Base-by-base conservation (phyloP, 2,113 vertebrate species). In the Calyptommatus sinebrachiatus region DNA sequence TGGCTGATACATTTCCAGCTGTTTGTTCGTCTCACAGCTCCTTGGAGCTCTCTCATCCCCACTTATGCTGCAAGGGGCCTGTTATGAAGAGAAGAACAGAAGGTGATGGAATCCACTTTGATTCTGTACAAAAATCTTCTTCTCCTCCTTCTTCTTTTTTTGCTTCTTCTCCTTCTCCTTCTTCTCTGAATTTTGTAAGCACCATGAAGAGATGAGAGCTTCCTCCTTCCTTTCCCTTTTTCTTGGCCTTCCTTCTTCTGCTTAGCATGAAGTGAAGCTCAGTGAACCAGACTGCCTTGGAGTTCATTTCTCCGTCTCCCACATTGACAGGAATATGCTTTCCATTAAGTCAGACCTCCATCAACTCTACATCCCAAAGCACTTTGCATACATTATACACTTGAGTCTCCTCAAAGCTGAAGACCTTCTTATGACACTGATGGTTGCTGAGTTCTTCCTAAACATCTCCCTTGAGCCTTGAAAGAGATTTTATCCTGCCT, bases 321-420 rank as follows among this genome's bases (percentile, higher is more conserved):
- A 69, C 61, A 81, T 69, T 69, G 72, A 69, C 50, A 75, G 53
- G 60, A 45, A 63, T 65, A 72, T 10, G 14, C 31, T 69, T 62
- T 69, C 79, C 41, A 75, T 62, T 69, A 75, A 81, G 65, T 68
- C 57, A 81, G 35, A 61, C 50, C 65, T 81, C 61, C 48, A 45
- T 75, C 73, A 81, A 45, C 31, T 75, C 50, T 18, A 48, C 22
- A 20, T 69, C 65, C 72, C 79, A 62, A 61, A 62, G 50, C 53
- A 70, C 66, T 75, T 57, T 46, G 53, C 66, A 81, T 61, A 28
- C 66, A 75, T 62, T 62, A 24, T 81, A 22, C 66, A 29, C 66
- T 71, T 76, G 53, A 63, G 41, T 26, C 53, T 76, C 29, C 53
- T 50, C 70, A 48, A n/a, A 10, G 45, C 29, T 65, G 26, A 35